Conservation (phyloP, 1,140 invertebrate species). For the Microplitis mediator region DNA sequence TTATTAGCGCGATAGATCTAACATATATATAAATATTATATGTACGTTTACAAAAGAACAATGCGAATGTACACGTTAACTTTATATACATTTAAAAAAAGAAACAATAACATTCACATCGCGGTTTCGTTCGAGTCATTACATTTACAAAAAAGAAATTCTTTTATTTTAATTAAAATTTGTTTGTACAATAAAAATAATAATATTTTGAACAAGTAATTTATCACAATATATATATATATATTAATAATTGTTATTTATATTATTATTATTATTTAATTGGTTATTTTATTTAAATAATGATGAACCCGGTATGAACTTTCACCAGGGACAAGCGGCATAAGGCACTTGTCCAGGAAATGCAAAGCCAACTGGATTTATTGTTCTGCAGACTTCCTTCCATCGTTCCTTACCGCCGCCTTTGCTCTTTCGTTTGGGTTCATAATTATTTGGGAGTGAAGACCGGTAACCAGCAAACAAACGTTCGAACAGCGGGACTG, state of each 20-base stretch:
- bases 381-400: conserved; percentile 55
- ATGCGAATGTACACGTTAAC: not conserved
- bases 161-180: not conserved
- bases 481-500: not conserved
- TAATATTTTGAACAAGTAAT: not conserved
- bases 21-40: not conserved
- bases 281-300: not conserved
- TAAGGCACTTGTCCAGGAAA: conserved; percentile 51
- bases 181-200: conserved; percentile 4
- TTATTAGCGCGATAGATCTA: not conserved
- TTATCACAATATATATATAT: too few relatives aligned
- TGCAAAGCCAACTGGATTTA: conserved; percentile 55
- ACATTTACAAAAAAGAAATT: not conserved
- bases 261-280: not conserved
- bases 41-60: conserved; percentile 5
- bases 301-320: not conserved
- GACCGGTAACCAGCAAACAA: conserved; percentile 10
- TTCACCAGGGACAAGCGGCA: conserved; percentile 33
- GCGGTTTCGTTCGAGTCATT: not conserved
- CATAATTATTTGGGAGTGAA: not conserved
- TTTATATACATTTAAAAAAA: conserved; percentile 14
- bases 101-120: not conserved
- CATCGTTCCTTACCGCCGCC: conserved; percentile 54
- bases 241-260: too few relatives aligned
- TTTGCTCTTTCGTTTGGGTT: conserved; percentile 36